Evolutionary conservation across 1,140 invertebrate species (phyloP).

Genomic region (Papilio polytes): DNA sequence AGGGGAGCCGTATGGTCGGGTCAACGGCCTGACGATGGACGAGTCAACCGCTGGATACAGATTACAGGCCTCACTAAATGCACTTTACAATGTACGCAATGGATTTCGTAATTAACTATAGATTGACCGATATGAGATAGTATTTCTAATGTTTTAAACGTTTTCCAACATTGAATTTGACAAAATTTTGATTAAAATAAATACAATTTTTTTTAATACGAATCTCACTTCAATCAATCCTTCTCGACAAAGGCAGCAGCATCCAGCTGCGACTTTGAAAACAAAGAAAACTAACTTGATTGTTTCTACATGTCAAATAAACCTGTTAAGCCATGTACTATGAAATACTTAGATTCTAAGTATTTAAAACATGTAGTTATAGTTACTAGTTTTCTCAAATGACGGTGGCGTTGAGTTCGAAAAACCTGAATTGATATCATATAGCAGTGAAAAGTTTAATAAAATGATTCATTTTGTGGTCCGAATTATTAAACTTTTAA

Average conservation of each 20-base stretch:
- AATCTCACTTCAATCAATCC: background rate
- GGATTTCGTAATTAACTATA: conserved; percentile 29
- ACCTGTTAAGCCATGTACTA: no score
- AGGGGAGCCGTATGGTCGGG: conserved; percentile 60
- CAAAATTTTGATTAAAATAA: background rate
- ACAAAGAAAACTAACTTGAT: no score
- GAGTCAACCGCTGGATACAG: conserved; percentile 69
- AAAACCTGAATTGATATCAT: no score
- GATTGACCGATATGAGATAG: conserved; percentile 21
- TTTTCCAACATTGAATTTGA: background rate
- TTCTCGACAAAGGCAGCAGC: background rate
- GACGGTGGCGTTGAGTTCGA: no score
- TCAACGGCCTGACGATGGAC: conserved; percentile 62
- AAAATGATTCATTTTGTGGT: no score
- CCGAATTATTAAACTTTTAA: no score
- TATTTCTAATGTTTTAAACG: background rate
- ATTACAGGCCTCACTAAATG: conserved; percentile 71
- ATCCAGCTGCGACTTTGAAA: no score
- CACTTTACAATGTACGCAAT: conserved; percentile 46
- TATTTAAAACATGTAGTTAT: no score
- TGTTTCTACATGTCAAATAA: no score
- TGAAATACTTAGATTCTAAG: no score
- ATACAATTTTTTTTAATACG: background rate
- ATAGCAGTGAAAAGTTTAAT: no score
- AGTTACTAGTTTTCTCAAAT: background rate